These are phyloP conservation scores for Idaea biselata DNA, from an alignment of 2,888 invertebrate species.

Conservation along the genomic window DNA sequence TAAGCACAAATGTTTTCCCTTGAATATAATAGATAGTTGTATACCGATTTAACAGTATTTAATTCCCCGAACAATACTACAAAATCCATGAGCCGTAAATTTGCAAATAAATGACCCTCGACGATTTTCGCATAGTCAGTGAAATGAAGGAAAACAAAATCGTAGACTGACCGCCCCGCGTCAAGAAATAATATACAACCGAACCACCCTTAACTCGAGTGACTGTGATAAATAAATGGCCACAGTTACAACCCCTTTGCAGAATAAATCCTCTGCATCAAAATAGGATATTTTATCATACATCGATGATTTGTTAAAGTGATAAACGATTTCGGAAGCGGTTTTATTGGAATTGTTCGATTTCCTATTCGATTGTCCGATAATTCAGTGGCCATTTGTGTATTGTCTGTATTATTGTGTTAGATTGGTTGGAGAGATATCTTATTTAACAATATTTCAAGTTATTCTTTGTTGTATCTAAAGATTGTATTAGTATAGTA, in stretches of 20 bases:
- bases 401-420: slow-evolving; percentile 38
- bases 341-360: slow-evolving; percentile 58
- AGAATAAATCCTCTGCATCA: slow-evolving; percentile 40
- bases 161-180: slow-evolving; percentile 41
- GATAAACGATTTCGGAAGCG: slow-evolving; percentile 52
- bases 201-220: slow-evolving; percentile 41
- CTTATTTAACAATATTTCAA: too few relatives aligned
- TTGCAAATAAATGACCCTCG: slow-evolving; percentile 72
- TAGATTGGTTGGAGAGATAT: slow-evolving; percentile 28
- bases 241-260: slow-evolving; percentile 39
- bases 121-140: slow-evolving; percentile 68
- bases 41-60: slow-evolving; percentile 18
- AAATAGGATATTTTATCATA: slow-evolving; percentile 51
- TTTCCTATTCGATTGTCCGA: slow-evolving; percentile 54
- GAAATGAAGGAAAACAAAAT: slow-evolving; percentile 70
- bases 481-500: too few relatives aligned
- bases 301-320: slow-evolving; percentile 53
- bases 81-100: slow-evolving; percentile 69
- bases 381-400: slow-evolving; percentile 39
- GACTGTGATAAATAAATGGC: slow-evolving; percentile 45
- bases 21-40: neutral
- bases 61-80: slow-evolving; percentile 50
- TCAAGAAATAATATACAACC: slow-evolving; percentile 53
- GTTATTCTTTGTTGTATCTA: too few relatives aligned
- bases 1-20: neutral